Evolutionary conservation across 2,113 vertebrate species (phyloP), one percentile per base, ranked within the genome.

Genomic region (Seriola quinqueradiata): DNA sequence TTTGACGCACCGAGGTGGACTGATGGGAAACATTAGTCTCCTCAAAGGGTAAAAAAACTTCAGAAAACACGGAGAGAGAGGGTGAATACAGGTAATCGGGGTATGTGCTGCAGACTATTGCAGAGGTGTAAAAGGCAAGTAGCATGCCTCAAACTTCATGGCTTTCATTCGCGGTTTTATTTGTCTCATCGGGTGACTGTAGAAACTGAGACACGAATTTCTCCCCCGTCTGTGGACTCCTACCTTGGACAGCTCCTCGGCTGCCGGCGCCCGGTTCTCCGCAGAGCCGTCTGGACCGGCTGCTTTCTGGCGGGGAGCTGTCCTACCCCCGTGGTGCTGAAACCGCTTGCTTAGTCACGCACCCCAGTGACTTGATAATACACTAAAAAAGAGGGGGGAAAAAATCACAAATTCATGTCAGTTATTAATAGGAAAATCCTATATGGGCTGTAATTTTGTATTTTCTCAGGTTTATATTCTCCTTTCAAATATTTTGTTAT

Each of bases 251-350:
- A 94, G 90, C 86, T 93, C 90, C 78, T 81, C 68, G 69, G 71
- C 89, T 55, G 72, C 76, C 81, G 54, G 63, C 61, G 70, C 83
- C 70, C 74, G 8, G 54, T 73, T 58, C 28, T 69, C 74, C 52
- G 64, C 82, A 50, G 63, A 64, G 72, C 83, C 42, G 83, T 79
- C 75, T 75, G 77, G 44, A 73, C 70, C 80, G 74, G 88, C 84
- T 75, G 82, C 69, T 87, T 25, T 87, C 81, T 48, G 75, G 58
- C 59, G 69, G 66, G 92, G 92, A 94, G 92, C 94, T 95, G 91
- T 94, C 90, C 91, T 54, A 19, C 63, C 23, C 50, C 57, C 25
- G 66, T 87, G 89, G 94, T 95, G 89, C 94, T 95, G 92, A 94
- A 95, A 91, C 61, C 23, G 65, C 64, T 69, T 46, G 61, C 77